Conservation (phyloP, 1,140 invertebrate genomes). For the Dendroctonus ponderosae region DNA sequence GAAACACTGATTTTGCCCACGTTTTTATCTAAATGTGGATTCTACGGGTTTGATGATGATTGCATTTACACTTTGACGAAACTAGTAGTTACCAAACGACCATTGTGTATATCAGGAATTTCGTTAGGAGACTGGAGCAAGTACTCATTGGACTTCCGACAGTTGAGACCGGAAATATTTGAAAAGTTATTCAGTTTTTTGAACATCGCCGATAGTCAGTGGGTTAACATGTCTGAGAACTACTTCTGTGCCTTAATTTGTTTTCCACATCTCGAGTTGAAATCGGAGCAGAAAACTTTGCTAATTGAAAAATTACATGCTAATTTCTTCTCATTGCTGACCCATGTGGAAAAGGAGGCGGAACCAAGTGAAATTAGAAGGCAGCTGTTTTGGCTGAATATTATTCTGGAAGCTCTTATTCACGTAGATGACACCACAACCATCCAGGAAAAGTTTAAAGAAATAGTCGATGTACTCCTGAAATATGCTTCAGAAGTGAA, state of each 20-base stretch:
- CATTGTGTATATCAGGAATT: constrained; percentile 59
- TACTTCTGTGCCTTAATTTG: constrained; percentile 59
- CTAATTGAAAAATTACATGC: constrained; percentile 45
- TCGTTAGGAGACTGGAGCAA: constrained; percentile 63
- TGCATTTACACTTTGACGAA: constrained; percentile 63
- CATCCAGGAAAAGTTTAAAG: constrained; percentile 26
- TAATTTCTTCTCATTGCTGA: constrained; percentile 37
- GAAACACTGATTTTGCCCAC: constrained; percentile 71
- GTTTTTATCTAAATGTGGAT: constrained; percentile 63
- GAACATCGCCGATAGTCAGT: not conserved
- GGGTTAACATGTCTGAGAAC: constrained; percentile 41
- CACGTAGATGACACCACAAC: constrained; percentile 54
- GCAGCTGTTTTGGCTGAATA: constrained; percentile 55
- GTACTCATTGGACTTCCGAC: constrained; percentile 63
- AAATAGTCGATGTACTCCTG: constrained; percentile 36
- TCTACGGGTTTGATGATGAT: constrained; percentile 54
- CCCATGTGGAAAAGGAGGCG: constrained; percentile 17
- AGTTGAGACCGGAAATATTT: constrained; percentile 48
- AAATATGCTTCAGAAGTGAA: constrained; percentile 22
- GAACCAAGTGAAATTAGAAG: constrained; percentile 42
- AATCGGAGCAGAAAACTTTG: constrained; percentile 17
- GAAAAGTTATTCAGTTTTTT: constrained; percentile 44
- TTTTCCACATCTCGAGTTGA: constrained; percentile 59
- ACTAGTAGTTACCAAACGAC: constrained; percentile 66
- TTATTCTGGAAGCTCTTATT: constrained; percentile 58